Base-by-base conservation (phyloP, 2,888 invertebrate genomes). In the Galerucella calmariensis region DNA sequence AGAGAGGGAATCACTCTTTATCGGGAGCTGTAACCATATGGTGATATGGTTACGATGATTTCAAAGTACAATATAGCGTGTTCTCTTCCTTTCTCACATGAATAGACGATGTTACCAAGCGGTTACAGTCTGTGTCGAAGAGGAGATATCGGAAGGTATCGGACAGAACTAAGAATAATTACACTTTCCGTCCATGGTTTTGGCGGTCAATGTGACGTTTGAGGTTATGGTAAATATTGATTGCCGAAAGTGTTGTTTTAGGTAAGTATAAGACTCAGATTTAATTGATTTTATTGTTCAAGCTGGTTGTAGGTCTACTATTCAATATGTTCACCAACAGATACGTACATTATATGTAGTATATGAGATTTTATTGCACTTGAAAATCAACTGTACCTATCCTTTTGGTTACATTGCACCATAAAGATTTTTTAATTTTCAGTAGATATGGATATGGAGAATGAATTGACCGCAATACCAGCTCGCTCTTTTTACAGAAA, bases 251-350 rank as follows among this genome's bases (percentile, higher is more conserved):
- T 27, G 62, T 62, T 62, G 14, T 62, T 62, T 62, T 62, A n/a
- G 62, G 62, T 62, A 41, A 62, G 62, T 62, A 14, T 62, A 35
- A 62, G 27, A 35, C 27, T 61, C 10, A 61, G 61, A 27, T 61
- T 62, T 41, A 62, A 62, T 35, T 62, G 41, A 62, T 62, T 62
- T 62, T 41, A 62, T 62, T 59, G 20, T 59, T 59, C 59, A 59
- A 59, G 20, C 59, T 62, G 41, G 41, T 62, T 62, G 9, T 62
- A 62, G n/a, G 41, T n/a, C 41, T 8, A 62, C 12, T 62, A 62
- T 41, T 62, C 41, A 62, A 41, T 41, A 35, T 62, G 27, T 62
- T 4, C 20, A 59, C 59, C 62, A 62, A 62, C 35, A 62, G 35
- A 62, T 27, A 27, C 62, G 2, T 62, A 62, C 62, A 62, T 62